These are phyloP conservation scores for Catharus bicknelli DNA, from an alignment of 2,113 vertebrate species.

Conservation along the genomic window DNA sequence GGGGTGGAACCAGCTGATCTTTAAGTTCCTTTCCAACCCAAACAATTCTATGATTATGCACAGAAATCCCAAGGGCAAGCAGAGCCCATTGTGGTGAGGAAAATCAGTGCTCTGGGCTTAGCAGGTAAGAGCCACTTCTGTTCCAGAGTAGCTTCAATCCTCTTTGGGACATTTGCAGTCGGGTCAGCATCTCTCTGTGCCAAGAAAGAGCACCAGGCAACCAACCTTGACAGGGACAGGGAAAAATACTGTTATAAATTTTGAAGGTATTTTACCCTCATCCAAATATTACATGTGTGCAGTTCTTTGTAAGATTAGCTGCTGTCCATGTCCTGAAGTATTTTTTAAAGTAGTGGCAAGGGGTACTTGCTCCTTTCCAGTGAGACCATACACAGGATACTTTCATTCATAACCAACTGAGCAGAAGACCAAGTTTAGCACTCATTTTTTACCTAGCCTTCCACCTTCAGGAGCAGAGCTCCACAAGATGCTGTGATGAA, in stretches of 20 bases:
- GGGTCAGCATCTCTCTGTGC: neutral
- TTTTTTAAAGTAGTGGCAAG: neutral
- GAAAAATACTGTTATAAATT: neutral
- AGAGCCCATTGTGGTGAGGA: neutral
- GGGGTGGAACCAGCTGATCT: no score
- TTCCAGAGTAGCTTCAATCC: neutral
- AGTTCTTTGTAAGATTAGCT: neutral
- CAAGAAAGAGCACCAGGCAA: neutral
- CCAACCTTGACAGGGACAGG: neutral
- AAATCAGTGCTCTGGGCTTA: neutral
- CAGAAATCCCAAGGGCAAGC: neutral
- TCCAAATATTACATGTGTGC: fast-evolving
- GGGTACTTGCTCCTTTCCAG: fast-evolving
- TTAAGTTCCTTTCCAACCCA: no score
- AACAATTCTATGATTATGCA: no score
- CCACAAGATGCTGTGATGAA: neutral
- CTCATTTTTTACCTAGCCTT: neutral
- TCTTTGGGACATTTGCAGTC: neutral
- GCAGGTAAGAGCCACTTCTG: neutral
- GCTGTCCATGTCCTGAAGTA: neutral
- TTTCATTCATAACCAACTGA: neutral
- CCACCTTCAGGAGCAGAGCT: neutral
- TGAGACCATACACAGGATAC: neutral
- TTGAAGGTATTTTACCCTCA: neutral
- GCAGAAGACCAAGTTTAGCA: neutral